Conservation (phyloP, 2,113 vertebrate species). For the Sceloporus undulatus region DNA sequence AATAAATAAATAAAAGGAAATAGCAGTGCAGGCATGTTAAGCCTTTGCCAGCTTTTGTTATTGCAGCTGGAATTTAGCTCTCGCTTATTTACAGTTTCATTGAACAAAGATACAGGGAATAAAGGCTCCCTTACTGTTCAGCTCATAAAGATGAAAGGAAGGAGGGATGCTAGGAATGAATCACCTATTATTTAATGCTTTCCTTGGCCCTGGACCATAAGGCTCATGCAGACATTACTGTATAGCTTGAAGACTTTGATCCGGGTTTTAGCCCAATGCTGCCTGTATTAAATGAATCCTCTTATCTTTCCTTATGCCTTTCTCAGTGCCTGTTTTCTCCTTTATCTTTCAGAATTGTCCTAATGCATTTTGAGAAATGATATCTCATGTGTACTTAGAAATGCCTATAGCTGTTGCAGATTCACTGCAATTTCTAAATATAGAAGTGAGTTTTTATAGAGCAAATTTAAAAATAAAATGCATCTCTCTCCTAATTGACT, state of each 20-base stretch:
- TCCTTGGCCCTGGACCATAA: conserved; percentile 42
- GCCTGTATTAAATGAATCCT: conserved; percentile 50
- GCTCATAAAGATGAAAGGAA: conserved; percentile 52
- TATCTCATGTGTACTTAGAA: neutral
- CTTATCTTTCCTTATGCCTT: conserved; percentile 44
- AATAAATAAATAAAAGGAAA: neutral
- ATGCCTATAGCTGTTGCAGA: conserved; percentile 18
- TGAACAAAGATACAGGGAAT: conserved; percentile 42
- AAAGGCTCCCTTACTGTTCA: conserved; percentile 48
- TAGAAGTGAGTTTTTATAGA: neutral
- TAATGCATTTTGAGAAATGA: conserved; percentile 39
- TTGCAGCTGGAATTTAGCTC: conserved; percentile 33
- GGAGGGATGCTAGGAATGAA: conserved; percentile 30
- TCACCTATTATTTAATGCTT: conserved; percentile 54
- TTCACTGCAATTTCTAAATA: conserved; percentile 12
- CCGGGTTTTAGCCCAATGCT: conserved; percentile 44
- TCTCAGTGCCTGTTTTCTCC: conserved; percentile 27
- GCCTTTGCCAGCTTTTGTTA: conserved; percentile 32
- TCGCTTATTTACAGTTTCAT: conserved; percentile 55
- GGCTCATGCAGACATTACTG: conserved; percentile 36
- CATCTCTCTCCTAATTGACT: neutral
- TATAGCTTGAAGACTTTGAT: conserved; percentile 64
- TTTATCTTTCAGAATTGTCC: conserved; percentile 47
- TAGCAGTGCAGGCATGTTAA: conserved; percentile 23
- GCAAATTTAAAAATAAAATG: conserved; percentile 1